Evolutionary conservation across 2,797 vertebrate genomes (phyloP).

Genomic region (Nyctibius grandis): DNA sequence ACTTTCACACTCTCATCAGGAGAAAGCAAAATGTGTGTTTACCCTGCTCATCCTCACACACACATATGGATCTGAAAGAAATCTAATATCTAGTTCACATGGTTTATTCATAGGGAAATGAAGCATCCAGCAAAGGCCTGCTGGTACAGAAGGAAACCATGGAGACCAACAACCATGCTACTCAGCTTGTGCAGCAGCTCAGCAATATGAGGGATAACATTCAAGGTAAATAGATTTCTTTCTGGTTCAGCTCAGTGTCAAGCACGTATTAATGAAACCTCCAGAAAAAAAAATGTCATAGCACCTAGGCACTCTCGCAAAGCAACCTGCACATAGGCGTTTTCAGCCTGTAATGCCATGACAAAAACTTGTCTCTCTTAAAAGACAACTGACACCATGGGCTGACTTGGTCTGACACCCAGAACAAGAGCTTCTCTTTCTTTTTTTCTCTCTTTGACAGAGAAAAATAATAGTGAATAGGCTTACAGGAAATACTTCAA

Average conservation of each 20-base stretch:
- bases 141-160: conserved; percentile 77
- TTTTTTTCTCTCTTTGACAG: not conserved
- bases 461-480: not conserved
- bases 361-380: not conserved
- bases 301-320: not conserved
- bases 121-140: conserved; percentile 71
- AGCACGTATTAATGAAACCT: not conserved
- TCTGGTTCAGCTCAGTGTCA: conserved; percentile 2
- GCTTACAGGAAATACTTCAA: not conserved
- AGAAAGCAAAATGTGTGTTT: conserved; percentile 31
- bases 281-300: not conserved
- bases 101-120: conserved; percentile 78
- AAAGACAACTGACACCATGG: not conserved
- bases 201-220: conserved; percentile 78
- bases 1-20: not conserved
- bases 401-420: not conserved
- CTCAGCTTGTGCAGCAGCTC: conserved; percentile 81
- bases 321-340: not conserved
- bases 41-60: not conserved
- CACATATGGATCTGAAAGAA: not conserved
- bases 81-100: conserved; percentile 49
- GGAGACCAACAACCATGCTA: conserved; percentile 78
- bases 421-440: not conserved
- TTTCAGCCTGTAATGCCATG: not conserved
- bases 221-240: conserved; percentile 80